Base-by-base conservation (phyloP, 2,113 vertebrate species). In the Strix aluco region DNA sequence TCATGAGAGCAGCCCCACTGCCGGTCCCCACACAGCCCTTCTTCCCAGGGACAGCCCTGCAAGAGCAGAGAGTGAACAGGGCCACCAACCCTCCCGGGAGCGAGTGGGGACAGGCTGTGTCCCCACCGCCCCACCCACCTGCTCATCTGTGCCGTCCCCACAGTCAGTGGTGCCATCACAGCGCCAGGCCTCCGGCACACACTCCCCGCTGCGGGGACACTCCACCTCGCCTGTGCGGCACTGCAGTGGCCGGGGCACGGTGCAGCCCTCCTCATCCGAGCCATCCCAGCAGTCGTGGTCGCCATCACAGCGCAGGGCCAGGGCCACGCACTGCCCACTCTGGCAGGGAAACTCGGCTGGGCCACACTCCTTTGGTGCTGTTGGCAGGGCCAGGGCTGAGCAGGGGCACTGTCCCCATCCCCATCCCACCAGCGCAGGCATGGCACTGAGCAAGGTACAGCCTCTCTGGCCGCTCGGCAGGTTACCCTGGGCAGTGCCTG, bases 111-210 rank as follows among this genome's bases (percentile, higher is more conserved):
- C 25, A 46, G 27, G 30, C 36, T 44, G 11, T 5, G 7, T 42
- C 55, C 36, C 36, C 25, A 8, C 10, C 55, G 59, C 32, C 30
- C 27, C 58, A 54, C 85, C 30, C 91, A 99, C 99, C 98, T 98
- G 98, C 93, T 99, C 99, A 0, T 99, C 99, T 0, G 97, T 98
- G 9, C 99, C 98, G 3, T 99, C 99, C 46, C 58, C 32, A 40
- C 99, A 99, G 98, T 99, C 99, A 0, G 96, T n/a, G 11, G 98
- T 94, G 0, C 98, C 99, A 13, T 99, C 99, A 27, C 99, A 99
- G 51, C 98, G 80, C 99, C 99, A 99, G 27, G 98, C 98, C 52
- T 97, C 96, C 0, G 98, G 91, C 73, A 99, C 93, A 25, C 99
- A 99, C 93, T 99, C 97, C 13, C 99, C 96, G 9, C 98, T 99